A percentile compares a stretch with the other conserved stretches of the same genome.
Evolutionary conservation across 2,113 vertebrate species (phyloP).

Genomic region (Eublepharis macularius): DNA sequence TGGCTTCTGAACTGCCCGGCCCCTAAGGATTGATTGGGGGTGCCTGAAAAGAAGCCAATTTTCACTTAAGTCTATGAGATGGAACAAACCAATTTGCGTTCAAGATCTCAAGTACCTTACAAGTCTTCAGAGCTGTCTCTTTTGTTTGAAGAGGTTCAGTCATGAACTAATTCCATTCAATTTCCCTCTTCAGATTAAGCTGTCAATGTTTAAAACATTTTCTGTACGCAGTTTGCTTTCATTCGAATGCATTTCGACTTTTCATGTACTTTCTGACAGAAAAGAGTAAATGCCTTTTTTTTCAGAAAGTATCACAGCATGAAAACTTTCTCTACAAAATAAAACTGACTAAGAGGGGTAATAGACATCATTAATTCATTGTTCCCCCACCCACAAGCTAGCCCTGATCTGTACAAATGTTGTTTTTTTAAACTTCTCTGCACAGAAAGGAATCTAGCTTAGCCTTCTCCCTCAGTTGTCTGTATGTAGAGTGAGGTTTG

Average conservation of each 20-base stretch:
- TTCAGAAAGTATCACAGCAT: not conserved
- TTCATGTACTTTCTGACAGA: not conserved
- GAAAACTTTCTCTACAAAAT: not conserved
- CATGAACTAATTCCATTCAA: slow-evolving; percentile 2
- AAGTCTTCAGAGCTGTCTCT: not conserved
- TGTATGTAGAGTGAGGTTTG: too few relatives aligned
- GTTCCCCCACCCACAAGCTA: not conserved
- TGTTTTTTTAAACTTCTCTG: not conserved
- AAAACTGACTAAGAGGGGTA: not conserved
- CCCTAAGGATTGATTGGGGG: not conserved
- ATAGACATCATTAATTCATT: too few relatives aligned
- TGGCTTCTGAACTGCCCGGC: not conserved
- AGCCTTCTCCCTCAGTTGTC: not conserved
- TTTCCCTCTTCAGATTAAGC: slow-evolving; percentile 11
- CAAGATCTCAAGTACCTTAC: not conserved
- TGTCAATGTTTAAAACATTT: slow-evolving; percentile 3
- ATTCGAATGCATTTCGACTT: not conserved
- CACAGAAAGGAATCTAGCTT: not conserved
- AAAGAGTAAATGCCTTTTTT: not conserved
- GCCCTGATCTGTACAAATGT: not conserved
- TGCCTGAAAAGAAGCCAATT: not conserved
- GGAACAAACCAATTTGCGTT: slow-evolving; percentile 6
- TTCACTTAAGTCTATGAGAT: not conserved
- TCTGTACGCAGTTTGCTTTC: not conserved
- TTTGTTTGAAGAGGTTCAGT: slow-evolving; percentile 8